Base-by-base conservation (phyloP, 2,888 invertebrate species). In the Disparrhopalites patrizii region DNA sequence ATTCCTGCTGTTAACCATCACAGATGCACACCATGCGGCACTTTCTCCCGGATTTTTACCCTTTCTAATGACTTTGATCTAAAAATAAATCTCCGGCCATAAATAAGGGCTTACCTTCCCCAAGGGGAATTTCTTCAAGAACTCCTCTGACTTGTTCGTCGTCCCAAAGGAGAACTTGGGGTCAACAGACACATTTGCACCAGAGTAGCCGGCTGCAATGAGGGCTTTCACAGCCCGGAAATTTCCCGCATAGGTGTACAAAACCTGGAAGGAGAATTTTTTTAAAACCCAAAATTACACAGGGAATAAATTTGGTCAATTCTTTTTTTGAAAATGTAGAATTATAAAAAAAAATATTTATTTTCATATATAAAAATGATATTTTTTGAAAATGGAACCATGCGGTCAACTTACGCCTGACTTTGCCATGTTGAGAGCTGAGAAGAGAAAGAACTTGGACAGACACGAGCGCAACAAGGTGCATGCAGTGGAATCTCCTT, bases 171-270 rank as follows among this genome's bases (percentile, higher is more conserved):
- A 89, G 80, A 97, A 97, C 79, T 87, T 86, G 69, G 87, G 84
- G 75, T 88, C 87, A 76, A 92, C 83, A 84, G 89, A 89, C 78
- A 94, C 84, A 79, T 89, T 86, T 77, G 87, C 87, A 78, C 93
- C 93, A 76, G 96, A 93, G 83, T 91, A 97, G 83, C 95, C 88
- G 80, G 98, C 97, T 79, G 98, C 97, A 81, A 98, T 93, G 80
- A 97, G 87, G 79, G 90, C 93, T 85, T 99, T 99, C 82, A 90
- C 92, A 77, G 97, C 95, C 82, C 98, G 90, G 86, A 96, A 97
- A 86, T 96, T 98, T 82, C 93, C 92, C 78, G 93, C 91, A 84
- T 95, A 95, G 81, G 97, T 96, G 85, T 95, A 98, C 79, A 99
- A 86, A 82, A 93, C 96, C 94, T 95, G 85, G 58, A 83, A 83